Percentiles rank a stretch among this genome's conserved stretches.
Evolutionary conservation across 2,113 vertebrate species (phyloP).

Genomic region (Pseudolaguvia tuberculata): DNA sequence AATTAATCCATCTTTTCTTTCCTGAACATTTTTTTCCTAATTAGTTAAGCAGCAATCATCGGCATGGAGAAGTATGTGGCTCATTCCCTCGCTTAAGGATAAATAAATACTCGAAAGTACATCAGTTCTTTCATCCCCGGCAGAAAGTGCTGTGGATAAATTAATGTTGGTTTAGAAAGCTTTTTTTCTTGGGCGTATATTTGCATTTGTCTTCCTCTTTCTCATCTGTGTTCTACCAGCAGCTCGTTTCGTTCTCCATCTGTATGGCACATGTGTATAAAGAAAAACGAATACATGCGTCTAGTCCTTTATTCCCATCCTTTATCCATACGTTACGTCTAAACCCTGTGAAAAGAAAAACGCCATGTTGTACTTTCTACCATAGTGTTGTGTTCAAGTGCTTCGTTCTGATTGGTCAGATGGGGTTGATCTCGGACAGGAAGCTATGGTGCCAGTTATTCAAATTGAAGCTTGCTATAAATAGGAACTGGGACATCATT

Average conservation of each 20-base stretch:
- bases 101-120: constrained; percentile 72
- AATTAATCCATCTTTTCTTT: constrained; percentile 61
- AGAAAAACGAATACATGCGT: not conserved
- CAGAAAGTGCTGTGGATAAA: constrained; percentile 58
- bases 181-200: constrained; percentile 58
- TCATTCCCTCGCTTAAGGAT: constrained; percentile 59
- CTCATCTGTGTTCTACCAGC: constrained; percentile 37
- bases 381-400: no score
- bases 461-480: not conserved
- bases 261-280: constrained; percentile 64
- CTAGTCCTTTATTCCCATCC: no score
- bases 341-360: not conserved
- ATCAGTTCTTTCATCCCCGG: constrained; percentile 69
- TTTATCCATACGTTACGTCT: no score
- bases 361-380: not conserved
- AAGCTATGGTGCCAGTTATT: not conserved
- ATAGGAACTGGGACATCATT: no score
- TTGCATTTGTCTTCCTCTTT: constrained; percentile 60
- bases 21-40: constrained; percentile 65
- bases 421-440: not conserved
- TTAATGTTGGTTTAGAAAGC: constrained; percentile 69
- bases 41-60: constrained; percentile 62
- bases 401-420: not conserved
- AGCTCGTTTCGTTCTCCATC: constrained; percentile 61
- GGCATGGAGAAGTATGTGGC: constrained; percentile 52